Evolutionary conservation across 2,113 vertebrate genomes (phyloP).

Genomic region (Cyphomyrus discorhynchus): DNA sequence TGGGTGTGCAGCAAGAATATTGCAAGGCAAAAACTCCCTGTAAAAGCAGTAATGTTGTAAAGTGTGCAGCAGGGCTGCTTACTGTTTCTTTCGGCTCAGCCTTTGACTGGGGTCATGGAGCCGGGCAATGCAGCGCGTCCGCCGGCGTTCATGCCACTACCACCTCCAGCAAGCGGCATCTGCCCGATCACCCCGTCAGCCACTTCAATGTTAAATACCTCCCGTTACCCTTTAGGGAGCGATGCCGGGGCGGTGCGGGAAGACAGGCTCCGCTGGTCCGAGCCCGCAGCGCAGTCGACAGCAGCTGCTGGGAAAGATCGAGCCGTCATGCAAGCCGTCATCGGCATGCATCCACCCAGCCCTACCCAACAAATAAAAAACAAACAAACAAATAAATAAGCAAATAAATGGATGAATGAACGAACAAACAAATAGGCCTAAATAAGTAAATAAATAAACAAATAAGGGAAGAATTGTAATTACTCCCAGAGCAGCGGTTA

Average conservation of each 20-base stretch:
- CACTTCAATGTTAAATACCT: slow-evolving; percentile 26
- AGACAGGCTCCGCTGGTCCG: background rate
- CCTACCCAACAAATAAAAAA: background rate
- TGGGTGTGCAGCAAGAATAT: background rate
- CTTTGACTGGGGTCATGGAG: background rate
- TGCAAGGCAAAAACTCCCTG: background rate
- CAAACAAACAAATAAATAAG: background rate
- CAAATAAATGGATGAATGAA: background rate
- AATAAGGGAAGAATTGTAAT: slow-evolving; percentile 1
- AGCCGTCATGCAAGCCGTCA: background rate
- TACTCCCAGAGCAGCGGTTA: slow-evolving; percentile 14
- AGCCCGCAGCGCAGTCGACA: slow-evolving; percentile 15
- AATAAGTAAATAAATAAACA: background rate
- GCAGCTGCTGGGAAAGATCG: background rate
- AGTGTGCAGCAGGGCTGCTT: background rate
- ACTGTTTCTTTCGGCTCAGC: background rate
- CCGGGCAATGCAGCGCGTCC: background rate
- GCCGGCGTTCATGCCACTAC: background rate
- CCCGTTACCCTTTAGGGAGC: slow-evolving; percentile 13
- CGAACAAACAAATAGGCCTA: background rate
- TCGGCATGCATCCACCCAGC: background rate
- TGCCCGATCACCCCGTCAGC: slow-evolving; percentile 16
- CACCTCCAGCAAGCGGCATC: slow-evolving; percentile 26
- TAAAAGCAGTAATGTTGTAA: background rate
- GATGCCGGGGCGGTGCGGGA: background rate